phyloP scores from a whole-genome alignment of 2,888 invertebrate species.

The Dryocosmus kuriphilus region DNA sequence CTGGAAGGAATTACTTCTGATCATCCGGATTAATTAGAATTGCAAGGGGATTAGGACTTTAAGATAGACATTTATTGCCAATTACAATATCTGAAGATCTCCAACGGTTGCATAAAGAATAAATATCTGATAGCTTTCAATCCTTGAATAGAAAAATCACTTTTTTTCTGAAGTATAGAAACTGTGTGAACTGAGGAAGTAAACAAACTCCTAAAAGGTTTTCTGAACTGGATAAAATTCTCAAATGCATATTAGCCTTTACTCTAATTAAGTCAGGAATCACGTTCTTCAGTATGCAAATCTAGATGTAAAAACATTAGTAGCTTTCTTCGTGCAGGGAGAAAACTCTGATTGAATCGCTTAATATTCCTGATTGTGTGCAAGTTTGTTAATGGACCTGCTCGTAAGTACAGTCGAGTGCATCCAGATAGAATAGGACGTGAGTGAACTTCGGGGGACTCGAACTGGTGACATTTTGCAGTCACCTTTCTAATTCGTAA shows the following conservation, averaged over 20 bases:
- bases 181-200: too few relatives aligned
- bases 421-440: conserved; percentile 28
- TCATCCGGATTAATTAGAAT: background rate
- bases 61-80: background rate
- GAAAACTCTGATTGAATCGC: conserved; percentile 27
- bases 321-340: conserved; percentile 17
- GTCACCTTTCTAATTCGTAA: conserved; percentile 63
- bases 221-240: background rate
- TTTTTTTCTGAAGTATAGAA: background rate
- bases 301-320: background rate
- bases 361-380: conserved; percentile 31
- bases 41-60: background rate
- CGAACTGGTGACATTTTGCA: conserved; percentile 61
- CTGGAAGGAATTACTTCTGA: background rate
- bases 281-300: conserved; percentile 25
- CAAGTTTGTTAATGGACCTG: conserved; percentile 33
- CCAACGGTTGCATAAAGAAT: background rate
- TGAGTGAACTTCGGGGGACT: conserved; percentile 39
- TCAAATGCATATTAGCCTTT: background rate
- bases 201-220: background rate
- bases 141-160: background rate
- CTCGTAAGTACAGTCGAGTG: background rate
- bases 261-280: conserved; percentile 20
- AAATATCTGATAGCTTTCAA: background rate
- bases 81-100: background rate